Evolutionary conservation across 2,888 invertebrate species (phyloP), one percentile per base, ranked within the genome.

Genomic region (Lasioglossum marginatum): DNA sequence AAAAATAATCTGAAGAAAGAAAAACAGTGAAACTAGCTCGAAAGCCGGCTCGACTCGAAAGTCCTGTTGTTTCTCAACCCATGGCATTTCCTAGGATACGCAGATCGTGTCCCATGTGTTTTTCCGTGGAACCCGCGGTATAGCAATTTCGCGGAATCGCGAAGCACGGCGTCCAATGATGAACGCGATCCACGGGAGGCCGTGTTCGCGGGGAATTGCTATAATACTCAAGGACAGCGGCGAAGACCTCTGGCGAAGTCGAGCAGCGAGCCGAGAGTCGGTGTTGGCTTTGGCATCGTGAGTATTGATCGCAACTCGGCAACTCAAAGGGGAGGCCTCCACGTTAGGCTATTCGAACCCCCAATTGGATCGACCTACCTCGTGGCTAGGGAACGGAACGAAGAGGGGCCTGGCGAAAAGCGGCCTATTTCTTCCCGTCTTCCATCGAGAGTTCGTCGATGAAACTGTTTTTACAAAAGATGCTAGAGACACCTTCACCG

Each of bases 331-430:
- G 89, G 91, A 91, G 91, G 90, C 86, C 82, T 90, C 89, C 90
- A 88, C 90, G 90, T 90, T 90, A 87, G 90, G 87, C 91, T 89
- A 89, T 92, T 91, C 91, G 90, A 92, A 88, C 92, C 91, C 66
- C 91, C 91, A 92, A 92, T 92, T 92, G 91, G 91, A 92, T 92
- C 92, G 90, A 86, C 90, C 90, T 90, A 89, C 82, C 88, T 90
- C 86, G 86, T 83, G 84, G 81, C n/a, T 68, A 81, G 77, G 79
- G 82, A 81, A 81, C 81, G 43, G 45, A 79, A 81, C 37, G 52
- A 79, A 81, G 63, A 63, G 78, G 79, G 81, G 79, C 40, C 31
- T n/a, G 31, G 68, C 27, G 60, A 60, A 27, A 60, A 40, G 60
- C 85, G 85, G 81, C 84, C 90, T 90, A 87, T 89, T 86, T 89